Base-by-base conservation (phyloP, 2,113 vertebrate species). In the Aythya baeri region DNA sequence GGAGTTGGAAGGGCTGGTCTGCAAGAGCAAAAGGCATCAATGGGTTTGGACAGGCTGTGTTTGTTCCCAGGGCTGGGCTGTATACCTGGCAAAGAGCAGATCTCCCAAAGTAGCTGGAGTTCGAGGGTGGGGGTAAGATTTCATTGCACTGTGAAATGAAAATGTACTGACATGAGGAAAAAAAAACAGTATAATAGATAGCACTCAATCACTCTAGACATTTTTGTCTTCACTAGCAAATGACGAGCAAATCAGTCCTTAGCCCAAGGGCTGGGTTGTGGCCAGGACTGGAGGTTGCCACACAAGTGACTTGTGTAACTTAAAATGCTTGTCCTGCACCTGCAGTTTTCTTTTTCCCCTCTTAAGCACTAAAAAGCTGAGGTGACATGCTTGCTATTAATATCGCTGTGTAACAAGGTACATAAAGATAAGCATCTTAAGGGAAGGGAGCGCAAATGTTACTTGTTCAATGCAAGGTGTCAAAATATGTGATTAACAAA, bases 141-240 rank as follows among this genome's bases (percentile, higher is more conserved):
- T 75, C 4, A 7, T 65, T 77, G 27, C 26, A 12, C 31, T 32
- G 46, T 77, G 7, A 1, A 86, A 6, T 83, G 59, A 52, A 65
- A 34, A n/a, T 41, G 31, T 67, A 50, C 57, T 79, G 78, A 89
- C 13, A 21, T 29, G 36, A 41, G 57, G 10, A 4, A 46, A 74
- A 85, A 73, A 57, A 3, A 41, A 12, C 70, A 61, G 6, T 1
- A 0, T 91, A 79, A 68, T 85, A 72, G 62, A 87, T 72, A 76
- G 14, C 18, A n/a, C 61, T 91, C 43, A 44, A 95, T 89, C 62
- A 54, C 38, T 84, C 70, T 82, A 74, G 91, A 84, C 71, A 7
- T 55, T 87, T 94, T 91, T 82, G 74, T 87, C 84, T 85, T 93
- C 78, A 76, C 70, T 49, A 89, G 50, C 46, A 57, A 62, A 61